These are phyloP conservation scores for chimpanzee (Pan troglodytes) DNA, from an alignment of 2,113 vertebrate species.

Conservation along the genomic window DNA sequence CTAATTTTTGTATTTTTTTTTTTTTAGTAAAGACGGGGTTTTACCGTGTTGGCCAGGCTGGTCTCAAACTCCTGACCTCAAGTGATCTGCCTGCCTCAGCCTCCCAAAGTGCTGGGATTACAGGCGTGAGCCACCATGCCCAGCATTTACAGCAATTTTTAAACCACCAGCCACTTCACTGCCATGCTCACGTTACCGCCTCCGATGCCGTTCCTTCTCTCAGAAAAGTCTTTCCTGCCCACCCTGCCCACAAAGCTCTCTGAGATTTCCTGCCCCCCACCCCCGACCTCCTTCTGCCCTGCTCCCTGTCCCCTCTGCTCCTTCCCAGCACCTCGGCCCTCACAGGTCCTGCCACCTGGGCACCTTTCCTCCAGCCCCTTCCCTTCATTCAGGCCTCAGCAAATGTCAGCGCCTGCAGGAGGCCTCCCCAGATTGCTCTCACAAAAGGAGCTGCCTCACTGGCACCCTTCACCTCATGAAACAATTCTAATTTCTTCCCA, in stretches of 20 bases:
- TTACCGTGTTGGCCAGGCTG: too few relatives aligned
- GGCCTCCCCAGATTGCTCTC: neutral
- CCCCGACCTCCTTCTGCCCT: neutral
- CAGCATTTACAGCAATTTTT: neutral
- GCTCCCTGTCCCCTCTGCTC: neutral
- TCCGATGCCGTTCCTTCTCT: neutral
- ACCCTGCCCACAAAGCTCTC: neutral
- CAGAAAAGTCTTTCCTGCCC: too few relatives aligned
- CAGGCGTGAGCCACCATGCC: too few relatives aligned
- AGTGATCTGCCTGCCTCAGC: too few relatives aligned
- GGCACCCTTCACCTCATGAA: too few relatives aligned
- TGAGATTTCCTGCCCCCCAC: accelerated
- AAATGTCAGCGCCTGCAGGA: neutral
- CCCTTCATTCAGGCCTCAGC: neutral
- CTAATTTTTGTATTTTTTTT: too few relatives aligned
- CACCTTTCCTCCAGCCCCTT: neutral
- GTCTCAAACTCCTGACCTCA: too few relatives aligned
- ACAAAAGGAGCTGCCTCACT: neutral
- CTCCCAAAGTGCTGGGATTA: too few relatives aligned
- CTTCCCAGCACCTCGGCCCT: neutral
- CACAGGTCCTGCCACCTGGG: neutral
- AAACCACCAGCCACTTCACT: too few relatives aligned
- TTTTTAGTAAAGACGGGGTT: too few relatives aligned
- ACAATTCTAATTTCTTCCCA: neutral
- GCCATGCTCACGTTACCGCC: accelerated